Base-by-base conservation (phyloP, 1,140 invertebrate species). In the Arctopsyche grandis region DNA sequence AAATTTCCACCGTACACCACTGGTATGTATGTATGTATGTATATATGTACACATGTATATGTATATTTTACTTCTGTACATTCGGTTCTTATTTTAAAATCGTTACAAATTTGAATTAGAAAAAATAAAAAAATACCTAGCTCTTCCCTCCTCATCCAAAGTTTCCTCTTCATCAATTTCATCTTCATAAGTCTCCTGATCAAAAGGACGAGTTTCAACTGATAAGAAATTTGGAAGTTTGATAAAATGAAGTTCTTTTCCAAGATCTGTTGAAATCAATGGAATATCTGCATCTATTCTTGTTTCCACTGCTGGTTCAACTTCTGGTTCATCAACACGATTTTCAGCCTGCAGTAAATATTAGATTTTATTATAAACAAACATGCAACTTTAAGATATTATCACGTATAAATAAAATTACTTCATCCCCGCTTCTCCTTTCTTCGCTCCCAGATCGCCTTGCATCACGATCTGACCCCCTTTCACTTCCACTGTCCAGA, bases 161-260 rank as follows among this genome's bases (percentile, higher is more conserved):
- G 97, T 97, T 88, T 99, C 98, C 86, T 99, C 98, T 84, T 99
- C 98, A 85, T 99, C 98, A 83, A 99, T 97, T 90, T 99, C 98
- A 90, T 99, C 98, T 89, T 99, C 98, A 87, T 99, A 99, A 0
- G 95, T 97, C 79, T 94, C 93, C 0, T 93, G 91, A 87, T 99
- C 98, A 86, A 99, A 99, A 0, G 98, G 98, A 82, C 98, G 89
- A 0, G 95, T 96, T 85, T 97, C 95, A 1, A 97, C 95, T 0
- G 95, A 97, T 81, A 98, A 90, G 85, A 98, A 98, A 86, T 98
- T 98, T 0, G 96, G 96, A 48, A 98, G 84, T 86, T 98, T 98
- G 0, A 99, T 97, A 86, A 99, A 99, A 86, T 99, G 96, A 83
- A 98, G 90, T 83, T 97, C 95, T 79, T 93, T 93, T 44, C 97